A percentile compares a stretch with the other conserved stretches of the same genome.
Evolutionary conservation across 1,140 invertebrate genomes (phyloP).

Genomic region (Zaprionus vittiger): DNA sequence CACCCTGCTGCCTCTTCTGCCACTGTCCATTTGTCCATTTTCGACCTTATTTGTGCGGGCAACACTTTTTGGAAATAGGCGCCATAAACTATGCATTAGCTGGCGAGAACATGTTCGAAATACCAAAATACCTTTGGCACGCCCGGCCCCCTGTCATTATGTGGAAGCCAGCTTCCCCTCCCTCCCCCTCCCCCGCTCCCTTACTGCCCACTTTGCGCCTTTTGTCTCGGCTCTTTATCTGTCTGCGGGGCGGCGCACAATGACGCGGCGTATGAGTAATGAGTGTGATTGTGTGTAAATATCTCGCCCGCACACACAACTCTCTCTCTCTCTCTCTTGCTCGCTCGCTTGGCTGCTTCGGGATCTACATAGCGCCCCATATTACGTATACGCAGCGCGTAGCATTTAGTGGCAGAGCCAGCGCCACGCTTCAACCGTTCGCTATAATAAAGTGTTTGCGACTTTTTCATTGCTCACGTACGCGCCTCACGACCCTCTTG

Average conservation of each 20-base stretch:
- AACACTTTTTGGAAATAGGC: conserved; percentile 68
- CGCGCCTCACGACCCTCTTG: conserved; percentile 79
- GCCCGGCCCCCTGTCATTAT: conserved; percentile 6
- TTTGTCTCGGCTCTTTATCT: conserved; percentile 70
- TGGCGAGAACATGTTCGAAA: conserved; percentile 72
- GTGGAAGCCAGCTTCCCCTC: background rate
- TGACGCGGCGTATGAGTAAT: conserved; percentile 80
- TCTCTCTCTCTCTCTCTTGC: background rate
- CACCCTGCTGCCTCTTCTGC: background rate
- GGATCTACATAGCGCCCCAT: conserved; percentile 67
- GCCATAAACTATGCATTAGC: conserved; percentile 81
- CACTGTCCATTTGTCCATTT: background rate
- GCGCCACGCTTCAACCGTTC: conserved; percentile 41
- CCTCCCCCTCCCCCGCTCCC: background rate
- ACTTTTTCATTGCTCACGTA: conserved; percentile 83
- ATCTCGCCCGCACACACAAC: conserved; percentile 3
- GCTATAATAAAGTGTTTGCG: conserved; percentile 82
- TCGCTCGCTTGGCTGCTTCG: conserved; percentile 17
- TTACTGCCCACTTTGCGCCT: conserved; percentile 15
- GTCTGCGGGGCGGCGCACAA: conserved; percentile 59
- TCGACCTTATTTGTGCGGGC: conserved; percentile 58
- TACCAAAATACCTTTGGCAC: conserved; percentile 69
- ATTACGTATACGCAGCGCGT: conserved; percentile 81
- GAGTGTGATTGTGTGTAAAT: conserved; percentile 48
- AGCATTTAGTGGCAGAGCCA: conserved; percentile 69